These are phyloP conservation scores for Seriola rivoliana DNA, from an alignment of 2,113 vertebrate species.

Conservation along the genomic window DNA sequence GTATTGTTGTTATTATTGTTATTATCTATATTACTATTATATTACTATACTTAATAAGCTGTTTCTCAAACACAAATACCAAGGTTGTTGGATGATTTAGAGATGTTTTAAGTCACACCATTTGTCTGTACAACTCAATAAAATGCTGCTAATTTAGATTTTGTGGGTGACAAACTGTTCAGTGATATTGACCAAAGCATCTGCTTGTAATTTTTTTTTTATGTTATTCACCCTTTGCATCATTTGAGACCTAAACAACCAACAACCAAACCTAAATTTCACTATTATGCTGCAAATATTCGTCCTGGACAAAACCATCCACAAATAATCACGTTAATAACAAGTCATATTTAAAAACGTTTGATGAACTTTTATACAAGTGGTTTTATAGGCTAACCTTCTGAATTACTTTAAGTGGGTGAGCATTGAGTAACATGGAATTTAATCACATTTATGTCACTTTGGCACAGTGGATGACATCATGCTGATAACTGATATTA, in stretches of 20 bases:
- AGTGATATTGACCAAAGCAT: neutral
- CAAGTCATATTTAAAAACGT: too few species aligned
- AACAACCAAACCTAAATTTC: neutral
- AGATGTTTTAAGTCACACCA: neutral
- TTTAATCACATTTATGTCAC: too few species aligned
- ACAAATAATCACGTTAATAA: too few species aligned
- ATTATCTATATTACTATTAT: neutral
- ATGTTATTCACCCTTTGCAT: neutral
- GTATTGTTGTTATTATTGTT: neutral
- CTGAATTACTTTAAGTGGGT: too few species aligned
- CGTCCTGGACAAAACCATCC: neutral
- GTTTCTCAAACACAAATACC: neutral
- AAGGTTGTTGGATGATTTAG: neutral
- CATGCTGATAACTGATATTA: too few species aligned
- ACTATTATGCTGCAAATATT: neutral
- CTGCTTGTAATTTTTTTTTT: neutral
- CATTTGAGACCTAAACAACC: neutral
- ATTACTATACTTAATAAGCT: rapidly evolving
- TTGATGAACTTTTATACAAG: too few species aligned
- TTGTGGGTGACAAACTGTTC: neutral
- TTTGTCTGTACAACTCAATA: neutral
- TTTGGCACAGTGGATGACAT: too few species aligned
- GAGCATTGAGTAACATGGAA: too few species aligned
- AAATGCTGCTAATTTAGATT: neutral
- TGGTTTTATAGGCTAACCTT: too few species aligned